phyloP scores from a whole-genome alignment of 2,113 vertebrate species.

The Stigmatopora nigra region DNA sequence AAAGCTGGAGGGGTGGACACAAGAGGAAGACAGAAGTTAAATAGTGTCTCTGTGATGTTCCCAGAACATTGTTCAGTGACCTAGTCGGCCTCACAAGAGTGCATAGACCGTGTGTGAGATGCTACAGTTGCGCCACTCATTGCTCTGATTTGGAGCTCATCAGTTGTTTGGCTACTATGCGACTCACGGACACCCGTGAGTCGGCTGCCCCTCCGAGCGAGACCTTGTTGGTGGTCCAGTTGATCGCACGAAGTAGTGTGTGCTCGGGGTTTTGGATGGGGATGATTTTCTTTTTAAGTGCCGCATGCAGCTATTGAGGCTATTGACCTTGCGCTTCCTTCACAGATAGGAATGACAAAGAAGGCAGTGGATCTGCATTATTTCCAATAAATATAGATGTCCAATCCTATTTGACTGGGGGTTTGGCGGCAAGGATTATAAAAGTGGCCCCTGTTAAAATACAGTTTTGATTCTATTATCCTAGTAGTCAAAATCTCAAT shows the following conservation, averaged over 20 bases:
- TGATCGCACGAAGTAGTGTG: slow-evolving; percentile 26
- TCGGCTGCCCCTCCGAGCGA: slow-evolving; percentile 31
- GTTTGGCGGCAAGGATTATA: too few species aligned
- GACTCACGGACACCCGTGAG: slow-evolving; percentile 50
- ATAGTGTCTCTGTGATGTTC: slow-evolving; percentile 60
- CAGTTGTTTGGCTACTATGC: slow-evolving; percentile 50
- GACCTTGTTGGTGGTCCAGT: slow-evolving; percentile 53
- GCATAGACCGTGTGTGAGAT: slow-evolving; percentile 45
- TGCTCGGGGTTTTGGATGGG: not conserved
- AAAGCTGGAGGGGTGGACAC: slow-evolving; percentile 15
- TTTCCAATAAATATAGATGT: too few species aligned
- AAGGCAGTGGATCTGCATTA: too few species aligned
- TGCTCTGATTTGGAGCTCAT: slow-evolving; percentile 40
- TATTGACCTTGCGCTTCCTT: too few species aligned
- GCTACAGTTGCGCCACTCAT: slow-evolving; percentile 38
- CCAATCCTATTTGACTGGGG: too few species aligned
- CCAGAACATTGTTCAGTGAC: slow-evolving; percentile 66
- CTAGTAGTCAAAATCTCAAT: too few species aligned
- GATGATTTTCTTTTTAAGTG: not conserved
- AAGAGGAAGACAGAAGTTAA: slow-evolving; percentile 51
- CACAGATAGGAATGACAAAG: too few species aligned
- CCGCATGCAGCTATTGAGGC: too few species aligned
- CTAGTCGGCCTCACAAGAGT: slow-evolving; percentile 41
- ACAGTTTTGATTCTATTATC: too few species aligned
- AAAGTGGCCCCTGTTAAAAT: too few species aligned